Percentiles rank a stretch among this genome's conserved stretches.
Evolutionary conservation across 2,113 vertebrate species (phyloP).

Genomic region (Labeo catla): DNA sequence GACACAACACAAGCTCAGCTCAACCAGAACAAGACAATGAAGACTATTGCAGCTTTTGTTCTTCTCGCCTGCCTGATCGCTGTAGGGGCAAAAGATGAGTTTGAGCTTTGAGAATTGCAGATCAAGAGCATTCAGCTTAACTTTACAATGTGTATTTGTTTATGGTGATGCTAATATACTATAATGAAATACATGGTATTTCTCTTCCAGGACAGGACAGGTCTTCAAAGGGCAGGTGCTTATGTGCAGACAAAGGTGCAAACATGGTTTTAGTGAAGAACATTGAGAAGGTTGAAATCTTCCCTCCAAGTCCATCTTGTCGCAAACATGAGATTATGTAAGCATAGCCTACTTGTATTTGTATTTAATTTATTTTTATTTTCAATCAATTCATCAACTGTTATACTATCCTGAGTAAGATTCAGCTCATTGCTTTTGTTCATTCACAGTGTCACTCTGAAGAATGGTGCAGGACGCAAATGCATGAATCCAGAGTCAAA

Average conservation of each 20-base stretch:
- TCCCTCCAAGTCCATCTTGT: constrained; percentile 28
- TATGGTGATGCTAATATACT: not conserved
- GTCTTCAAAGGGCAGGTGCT: constrained; percentile 16
- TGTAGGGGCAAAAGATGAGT: not conserved
- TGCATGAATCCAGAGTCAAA: constrained; percentile 49
- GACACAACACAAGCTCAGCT: not conserved
- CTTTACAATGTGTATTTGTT: not conserved
- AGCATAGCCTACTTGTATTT: not conserved
- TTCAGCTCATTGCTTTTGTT: not conserved
- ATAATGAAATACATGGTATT: not conserved
- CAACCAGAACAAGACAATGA: not conserved
- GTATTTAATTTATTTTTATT: not conserved
- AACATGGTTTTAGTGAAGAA: constrained; percentile 20
- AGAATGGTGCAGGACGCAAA: constrained; percentile 29
- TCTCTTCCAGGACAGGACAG: constrained; percentile 7
- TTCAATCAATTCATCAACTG: not conserved
- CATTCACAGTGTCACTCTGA: constrained; percentile 46
- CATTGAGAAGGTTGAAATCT: constrained; percentile 33
- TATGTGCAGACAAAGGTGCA: constrained; percentile 10
- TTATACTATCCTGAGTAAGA: not conserved
- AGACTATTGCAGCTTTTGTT: not conserved
- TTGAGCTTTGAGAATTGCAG: not conserved
- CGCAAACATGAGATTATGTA: constrained; percentile 23
- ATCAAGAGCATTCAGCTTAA: not conserved
- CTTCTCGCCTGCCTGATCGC: not conserved